Evolutionary conservation across 2,113 vertebrate genomes (phyloP), one percentile per base, ranked within the genome.

Genomic region (Lucifuga dentata): DNA sequence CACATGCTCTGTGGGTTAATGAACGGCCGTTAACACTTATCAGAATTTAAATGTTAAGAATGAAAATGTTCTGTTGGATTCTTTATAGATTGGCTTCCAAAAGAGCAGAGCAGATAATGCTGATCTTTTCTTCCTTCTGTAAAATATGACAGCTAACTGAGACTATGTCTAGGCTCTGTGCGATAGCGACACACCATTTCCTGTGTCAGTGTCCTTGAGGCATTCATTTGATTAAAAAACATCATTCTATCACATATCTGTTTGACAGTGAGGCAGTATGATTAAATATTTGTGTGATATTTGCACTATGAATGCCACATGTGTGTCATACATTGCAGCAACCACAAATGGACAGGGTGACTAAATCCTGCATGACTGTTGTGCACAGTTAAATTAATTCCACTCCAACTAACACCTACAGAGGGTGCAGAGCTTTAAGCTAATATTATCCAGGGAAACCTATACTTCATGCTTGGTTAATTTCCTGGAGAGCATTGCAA

Each of bases 381-480:
- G 62, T 73, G 67, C 33, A 5, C 36, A 36, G 69, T n/a, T 61
- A 80, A 66, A 84, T 83, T 73, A 79, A 73, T 82, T 80, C 81
- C 73, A 78, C 71, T 40, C 44, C 53, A 48, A 66, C 67, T 59
- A 63, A 56, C 74, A 85, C 74, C 69, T 68, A 66, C 66, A 84
- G 78, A 76, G 67, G 43, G 50, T 32, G 75, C 33, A 5, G 60
- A 49, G 38, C 56, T 69, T 60, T 49, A 69, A 48, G 72, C 58
- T 72, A 80, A 76, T 86, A 81, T 88, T 76, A 73, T 89, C 69
- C 69, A 45, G 62, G 60, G 84, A 88, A 89, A 63, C 59, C 49
- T 65, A 65, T 62, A 60, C 62, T 64, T 23, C 44, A 36, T 39
- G 68, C 83, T 77, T 19, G 11, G 71, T 43, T 89, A 43, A 86